Base-by-base conservation (phyloP, 2,113 vertebrate genomes). In the Tenebrosternarchus preto region DNA sequence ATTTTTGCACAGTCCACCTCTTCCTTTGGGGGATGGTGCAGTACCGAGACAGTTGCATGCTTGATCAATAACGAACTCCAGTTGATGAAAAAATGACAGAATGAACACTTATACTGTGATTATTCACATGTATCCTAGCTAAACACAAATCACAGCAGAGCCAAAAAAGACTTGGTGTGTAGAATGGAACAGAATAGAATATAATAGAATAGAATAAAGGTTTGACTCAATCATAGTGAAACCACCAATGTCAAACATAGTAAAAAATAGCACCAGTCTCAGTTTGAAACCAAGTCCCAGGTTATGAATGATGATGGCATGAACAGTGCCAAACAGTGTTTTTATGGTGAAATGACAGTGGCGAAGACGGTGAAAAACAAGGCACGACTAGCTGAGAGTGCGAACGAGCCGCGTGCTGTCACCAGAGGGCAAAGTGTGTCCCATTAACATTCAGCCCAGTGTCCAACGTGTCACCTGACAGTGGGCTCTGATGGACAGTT, bases 21-120 rank as follows among this genome's bases (percentile, higher is more conserved):
- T 77, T 50, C 8, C 50, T 80, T 25, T 29, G 67, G 53, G 22
- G 15, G 39, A 61, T n/a, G 16, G 20, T 69, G 50, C 64, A 46
- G 71, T 80, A 64, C 68, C 43, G 57, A 82, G 77, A 82, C 80
- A 80, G 70, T 61, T n/a, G 60, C 31, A 33, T 64, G 15, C 66
- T 46, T 82, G 80, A 85, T 85, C 80, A 82, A 73, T 82, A 76
- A 80, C 82, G 73, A 73, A 77, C 80, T 80, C 83, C 82, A 80
- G 55, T 85, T 76, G 73, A 82, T 66, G 56, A 75, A 57, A 33
- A 53, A 80, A 85, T 59, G 71, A 15, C 76, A 73, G 73, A 25
- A 67, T 36, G 31, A 76, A 27, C 55, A 66, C 56, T 80, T 73
- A 73, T 39, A n/a, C 25, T 24, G 1, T 24, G 53, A 20, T 79